Base-by-base conservation (phyloP, 1,140 invertebrate genomes). In the Drosophila virilis region DNA sequence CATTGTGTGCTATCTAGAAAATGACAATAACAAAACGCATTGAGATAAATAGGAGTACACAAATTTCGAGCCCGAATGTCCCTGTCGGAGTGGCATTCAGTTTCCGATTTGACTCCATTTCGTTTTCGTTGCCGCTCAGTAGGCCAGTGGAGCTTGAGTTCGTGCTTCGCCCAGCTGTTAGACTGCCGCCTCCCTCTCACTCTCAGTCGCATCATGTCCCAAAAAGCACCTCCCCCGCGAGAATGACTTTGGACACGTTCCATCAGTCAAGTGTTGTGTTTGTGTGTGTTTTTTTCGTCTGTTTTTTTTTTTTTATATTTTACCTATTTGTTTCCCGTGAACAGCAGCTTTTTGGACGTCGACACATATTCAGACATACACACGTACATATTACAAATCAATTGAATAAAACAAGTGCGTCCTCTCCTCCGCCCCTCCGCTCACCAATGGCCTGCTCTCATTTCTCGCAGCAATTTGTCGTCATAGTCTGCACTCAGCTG, bases 71-170 rank as follows among this genome's bases (percentile, higher is more conserved):
- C 35, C 37, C 55, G 65, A 68, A 59, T 70, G 43, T 65, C 61
- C 51, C 68, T 46, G 59, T 52, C 13, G 6, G 5, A 10, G 46
- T 37, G 33, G 55, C 40, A 69, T 50, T 74, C 50, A 69, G 17
- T 57, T 50, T 17, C 43, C 67, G 72, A 57, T 50, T 40, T 45
- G 54, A 54, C 38, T 59, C 54, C 67, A 65, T 72, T 75, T 75
- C 68, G 73, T 59, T 72, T 75, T 71, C 60, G 68, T 72, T 66
- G 46, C 66, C 68, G 60, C 55, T 72, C 55, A 76, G 68, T 72
- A 72, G 73, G 68, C 42, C 68, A 76, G 68, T 72, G 48, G 68
- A 52, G 59, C 68, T 61, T 51, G 52, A 61, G 71, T 45, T 62
- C 43, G 48, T 45, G 64, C 54, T 50, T 61, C 46, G 35, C 43